These are phyloP conservation scores for Danio jaintianensis DNA, from an alignment of 2,797 vertebrate species.

Conservation along the genomic window DNA sequence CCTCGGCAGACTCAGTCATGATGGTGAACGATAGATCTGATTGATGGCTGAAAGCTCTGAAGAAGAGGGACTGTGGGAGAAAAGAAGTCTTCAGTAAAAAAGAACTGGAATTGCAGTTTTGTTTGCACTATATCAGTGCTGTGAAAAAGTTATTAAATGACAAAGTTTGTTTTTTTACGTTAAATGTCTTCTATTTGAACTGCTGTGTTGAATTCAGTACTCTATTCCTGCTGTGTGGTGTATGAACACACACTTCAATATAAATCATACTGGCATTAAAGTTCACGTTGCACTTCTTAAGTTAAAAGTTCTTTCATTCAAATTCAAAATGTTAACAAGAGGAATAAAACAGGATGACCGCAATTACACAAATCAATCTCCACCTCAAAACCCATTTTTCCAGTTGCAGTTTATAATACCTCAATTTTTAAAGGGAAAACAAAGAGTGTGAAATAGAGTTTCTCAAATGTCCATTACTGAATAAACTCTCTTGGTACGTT, in stretches of 20 bases:
- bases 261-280: background rate
- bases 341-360: background rate
- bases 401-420: slow-evolving; percentile 6
- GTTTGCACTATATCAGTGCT: background rate
- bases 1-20: slow-evolving; percentile 76
- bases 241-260: background rate
- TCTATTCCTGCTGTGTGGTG: background rate
- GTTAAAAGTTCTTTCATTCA: background rate
- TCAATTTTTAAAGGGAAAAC: background rate
- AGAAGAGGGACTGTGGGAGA: slow-evolving; percentile 12
- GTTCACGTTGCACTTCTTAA: background rate
- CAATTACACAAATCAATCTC: background rate
- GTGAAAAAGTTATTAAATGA: background rate
- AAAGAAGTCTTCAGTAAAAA: slow-evolving; percentile 14
- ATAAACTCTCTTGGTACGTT: slow-evolving; percentile 1
- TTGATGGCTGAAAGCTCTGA: background rate
- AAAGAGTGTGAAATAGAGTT: background rate
- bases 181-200: background rate
- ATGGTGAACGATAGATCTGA: slow-evolving; percentile 20
- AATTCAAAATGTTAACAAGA: background rate
- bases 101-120: background rate
- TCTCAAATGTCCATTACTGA: slow-evolving; percentile 6
- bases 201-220: background rate
- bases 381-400: background rate
- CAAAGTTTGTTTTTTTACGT: background rate